Percentiles rank a stretch among this genome's conserved stretches.
Evolutionary conservation across 2,888 invertebrate genomes (phyloP).

Genomic region (Troides oblongomaculatus): DNA sequence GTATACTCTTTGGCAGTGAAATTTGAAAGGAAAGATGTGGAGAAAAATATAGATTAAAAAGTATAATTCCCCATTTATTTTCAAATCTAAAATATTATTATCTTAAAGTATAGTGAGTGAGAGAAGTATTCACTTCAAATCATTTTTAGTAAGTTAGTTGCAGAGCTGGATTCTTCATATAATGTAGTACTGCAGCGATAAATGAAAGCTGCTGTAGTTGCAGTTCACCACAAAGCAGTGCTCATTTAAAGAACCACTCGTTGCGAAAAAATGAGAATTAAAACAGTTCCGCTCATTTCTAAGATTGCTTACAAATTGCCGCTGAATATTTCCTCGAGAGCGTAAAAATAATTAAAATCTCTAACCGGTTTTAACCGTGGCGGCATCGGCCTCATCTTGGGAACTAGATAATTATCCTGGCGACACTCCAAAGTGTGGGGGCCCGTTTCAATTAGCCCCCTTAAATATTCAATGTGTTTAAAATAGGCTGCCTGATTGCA

Average conservation of each 20-base stretch:
- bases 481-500: constrained; percentile 75
- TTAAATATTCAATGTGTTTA: constrained; percentile 80
- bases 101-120: too few relatives aligned
- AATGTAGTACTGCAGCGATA: background rate
- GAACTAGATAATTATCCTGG: constrained; percentile 79
- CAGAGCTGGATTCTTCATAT: too few relatives aligned
- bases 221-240: constrained; percentile 3
- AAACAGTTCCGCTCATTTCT: constrained; percentile 33
- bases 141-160: constrained; percentile 27
- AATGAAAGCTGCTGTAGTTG: background rate
- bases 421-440: constrained; percentile 78
- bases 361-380: constrained; percentile 64
- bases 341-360: constrained; percentile 55
- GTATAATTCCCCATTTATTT: too few relatives aligned
- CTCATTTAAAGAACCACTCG: constrained; percentile 4
- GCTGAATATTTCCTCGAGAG: constrained; percentile 38
- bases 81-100: too few relatives aligned
- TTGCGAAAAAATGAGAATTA: constrained; percentile 26
- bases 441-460: constrained; percentile 79
- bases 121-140: background rate
- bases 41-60: too few relatives aligned
- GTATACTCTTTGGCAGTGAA: too few relatives aligned
- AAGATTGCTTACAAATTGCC: constrained; percentile 37
- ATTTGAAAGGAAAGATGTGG: too few relatives aligned
- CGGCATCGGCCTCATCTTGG: constrained; percentile 77